Percentiles rank a stretch among this genome's conserved stretches.
Evolutionary conservation across 2,888 invertebrate genomes (phyloP).

Genomic region (Cacoxenus indagator): DNA sequence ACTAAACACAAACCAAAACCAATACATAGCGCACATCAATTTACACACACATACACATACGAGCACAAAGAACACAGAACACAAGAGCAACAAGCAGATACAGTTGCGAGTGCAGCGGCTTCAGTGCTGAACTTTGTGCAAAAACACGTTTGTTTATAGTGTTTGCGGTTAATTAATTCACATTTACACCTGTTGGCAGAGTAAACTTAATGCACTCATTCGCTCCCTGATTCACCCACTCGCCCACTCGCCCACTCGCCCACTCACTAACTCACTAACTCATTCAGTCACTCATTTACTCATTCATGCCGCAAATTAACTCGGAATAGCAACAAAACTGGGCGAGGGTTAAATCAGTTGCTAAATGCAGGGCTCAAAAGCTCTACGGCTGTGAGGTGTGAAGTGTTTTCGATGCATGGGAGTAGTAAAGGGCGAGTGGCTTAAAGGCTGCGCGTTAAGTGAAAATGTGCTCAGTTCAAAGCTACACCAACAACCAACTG

Average conservation of each 20-base stretch:
- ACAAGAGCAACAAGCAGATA: not conserved
- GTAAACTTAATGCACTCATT: conserved; percentile 30
- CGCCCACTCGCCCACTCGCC: conserved; percentile 31
- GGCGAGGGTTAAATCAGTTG: not conserved
- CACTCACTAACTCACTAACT: no score
- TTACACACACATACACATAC: not conserved
- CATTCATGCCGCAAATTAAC: conserved; percentile 62
- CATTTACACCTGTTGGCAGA: conserved; percentile 68
- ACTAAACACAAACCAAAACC: not conserved
- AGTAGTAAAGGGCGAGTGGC: not conserved
- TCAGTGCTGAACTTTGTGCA: not conserved
- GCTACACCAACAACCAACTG: conserved; percentile 17
- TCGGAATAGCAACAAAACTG: conserved; percentile 36
- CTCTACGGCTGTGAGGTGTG: not conserved
- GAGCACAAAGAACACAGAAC: not conserved
- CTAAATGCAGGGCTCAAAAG: not conserved
- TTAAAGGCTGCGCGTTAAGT: not conserved
- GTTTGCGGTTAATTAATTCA: conserved; percentile 70
- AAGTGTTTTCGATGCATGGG: no score
- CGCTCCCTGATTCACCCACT: conserved; percentile 33
- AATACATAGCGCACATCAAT: not conserved
- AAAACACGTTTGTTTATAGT: conserved; percentile 61
- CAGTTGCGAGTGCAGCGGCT: conserved; percentile 38
- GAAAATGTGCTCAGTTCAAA: conserved; percentile 4
- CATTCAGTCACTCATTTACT: conserved; percentile 44